Conservation (phyloP, 1,140 invertebrate species). For the Coptotermes formosanus region DNA sequence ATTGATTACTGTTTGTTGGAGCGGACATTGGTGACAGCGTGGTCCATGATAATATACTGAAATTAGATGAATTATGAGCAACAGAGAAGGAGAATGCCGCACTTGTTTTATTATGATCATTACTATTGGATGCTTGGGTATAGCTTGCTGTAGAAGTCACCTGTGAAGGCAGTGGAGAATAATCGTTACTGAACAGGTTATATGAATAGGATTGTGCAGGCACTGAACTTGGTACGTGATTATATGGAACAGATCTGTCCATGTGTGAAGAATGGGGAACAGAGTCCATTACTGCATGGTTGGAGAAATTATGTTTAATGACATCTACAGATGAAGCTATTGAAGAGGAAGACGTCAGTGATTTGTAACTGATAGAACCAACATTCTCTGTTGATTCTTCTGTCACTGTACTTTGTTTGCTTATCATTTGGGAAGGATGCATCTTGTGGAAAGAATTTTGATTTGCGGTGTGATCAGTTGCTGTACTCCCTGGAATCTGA, state of each 20-base stretch:
- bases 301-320: constrained; percentile 10
- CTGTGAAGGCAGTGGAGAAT: background rate
- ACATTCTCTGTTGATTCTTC: background rate
- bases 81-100: constrained; percentile 36
- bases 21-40: constrained; percentile 46
- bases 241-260: background rate
- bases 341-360: background rate
- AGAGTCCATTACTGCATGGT: background rate
- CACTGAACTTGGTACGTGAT: background rate
- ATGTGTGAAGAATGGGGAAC: background rate
- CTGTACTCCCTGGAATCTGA: background rate
- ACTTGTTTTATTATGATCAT: background rate
- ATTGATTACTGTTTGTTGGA: constrained; percentile 33
- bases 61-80: constrained; percentile 50
- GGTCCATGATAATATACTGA: constrained; percentile 52
- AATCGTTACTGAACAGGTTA: constrained; percentile 17
- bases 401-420: background rate
- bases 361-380: background rate
- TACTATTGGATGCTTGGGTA: background rate
- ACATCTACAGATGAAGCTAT: background rate
- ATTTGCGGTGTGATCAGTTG: background rate
- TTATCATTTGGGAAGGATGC: background rate
- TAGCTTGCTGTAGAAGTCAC: background rate
- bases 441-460: background rate
- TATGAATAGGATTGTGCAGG: background rate